Evolutionary conservation across 2,113 vertebrate genomes (phyloP).

Genomic region (Parotia lawesii): DNA sequence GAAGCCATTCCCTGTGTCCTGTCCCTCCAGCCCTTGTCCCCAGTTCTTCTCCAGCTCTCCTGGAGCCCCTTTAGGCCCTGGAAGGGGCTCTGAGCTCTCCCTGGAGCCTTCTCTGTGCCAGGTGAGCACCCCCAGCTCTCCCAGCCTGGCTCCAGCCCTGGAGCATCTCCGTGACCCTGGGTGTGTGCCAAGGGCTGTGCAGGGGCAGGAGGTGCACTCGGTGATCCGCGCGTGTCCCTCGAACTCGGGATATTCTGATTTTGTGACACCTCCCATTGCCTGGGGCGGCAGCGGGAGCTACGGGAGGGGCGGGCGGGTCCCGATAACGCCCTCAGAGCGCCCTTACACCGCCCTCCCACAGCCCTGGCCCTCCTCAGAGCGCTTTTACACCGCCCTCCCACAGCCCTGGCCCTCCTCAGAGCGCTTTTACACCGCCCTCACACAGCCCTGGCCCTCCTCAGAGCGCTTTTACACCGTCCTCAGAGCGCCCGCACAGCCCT

Average conservation of each 20-base stretch:
- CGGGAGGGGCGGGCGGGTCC: background rate
- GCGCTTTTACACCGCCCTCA: background rate
- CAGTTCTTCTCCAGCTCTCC: background rate
- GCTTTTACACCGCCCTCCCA: no score
- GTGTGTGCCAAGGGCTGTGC: background rate
- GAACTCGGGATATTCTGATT: no score
- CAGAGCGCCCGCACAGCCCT: rapidly evolving
- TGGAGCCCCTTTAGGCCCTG: background rate
- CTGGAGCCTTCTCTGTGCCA: background rate
- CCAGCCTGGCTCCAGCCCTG: background rate
- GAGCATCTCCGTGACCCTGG: background rate
- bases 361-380: no score
- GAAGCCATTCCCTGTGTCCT: background rate
- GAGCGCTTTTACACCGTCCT: no score
- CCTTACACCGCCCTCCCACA: background rate
- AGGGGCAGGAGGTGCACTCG: background rate
- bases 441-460: rapidly evolving
- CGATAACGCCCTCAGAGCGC: no score
- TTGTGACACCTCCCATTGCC: background rate
- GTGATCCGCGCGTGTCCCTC: background rate
- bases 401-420: rapidly evolving
- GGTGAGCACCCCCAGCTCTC: background rate
- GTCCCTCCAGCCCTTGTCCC: background rate
- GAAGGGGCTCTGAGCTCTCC: background rate
- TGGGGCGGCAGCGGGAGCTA: no score